A percentile compares a stretch with the other conserved stretches of the same genome.
Conservation (phyloP, 2,888 invertebrate species). For the Drosophila kuntzei region DNA sequence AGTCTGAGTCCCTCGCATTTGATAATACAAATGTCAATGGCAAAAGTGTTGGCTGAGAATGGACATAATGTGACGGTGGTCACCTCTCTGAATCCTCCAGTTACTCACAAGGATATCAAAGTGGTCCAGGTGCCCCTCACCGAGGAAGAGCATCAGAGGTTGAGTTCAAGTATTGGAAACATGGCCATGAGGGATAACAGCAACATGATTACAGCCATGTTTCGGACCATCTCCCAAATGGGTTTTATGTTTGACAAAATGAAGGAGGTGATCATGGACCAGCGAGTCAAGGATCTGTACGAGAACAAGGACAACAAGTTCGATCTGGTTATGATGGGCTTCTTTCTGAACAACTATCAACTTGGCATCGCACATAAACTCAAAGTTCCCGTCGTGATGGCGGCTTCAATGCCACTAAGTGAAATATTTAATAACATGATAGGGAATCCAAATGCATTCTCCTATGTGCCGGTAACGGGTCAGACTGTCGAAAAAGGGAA, state of each 20-base stretch:
- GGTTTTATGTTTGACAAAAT: slow-evolving; percentile 60
- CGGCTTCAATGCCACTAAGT: slow-evolving; percentile 56
- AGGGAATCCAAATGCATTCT: slow-evolving; percentile 71
- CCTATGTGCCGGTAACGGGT: slow-evolving; percentile 67
- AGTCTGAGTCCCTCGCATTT: slow-evolving; percentile 81
- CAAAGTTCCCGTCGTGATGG: slow-evolving; percentile 75
- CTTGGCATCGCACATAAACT: slow-evolving; percentile 77
- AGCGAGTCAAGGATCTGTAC: slow-evolving; percentile 70
- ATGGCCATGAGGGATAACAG: slow-evolving; percentile 62
- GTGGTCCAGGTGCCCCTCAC: slow-evolving; percentile 61
- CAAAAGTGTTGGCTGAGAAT: slow-evolving; percentile 72
- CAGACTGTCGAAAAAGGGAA: slow-evolving; percentile 38
- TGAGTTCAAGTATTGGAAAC: slow-evolving; percentile 41
- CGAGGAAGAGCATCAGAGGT: slow-evolving; percentile 38
- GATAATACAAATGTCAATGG: slow-evolving; percentile 80
- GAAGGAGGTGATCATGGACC: slow-evolving; percentile 54
- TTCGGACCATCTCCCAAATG: slow-evolving; percentile 38
- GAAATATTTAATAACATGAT: slow-evolving; percentile 54
- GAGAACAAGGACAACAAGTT: slow-evolving; percentile 71
- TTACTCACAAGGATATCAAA: slow-evolving; percentile 64
- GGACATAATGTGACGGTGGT: slow-evolving; percentile 84
- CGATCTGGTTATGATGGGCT: slow-evolving; percentile 82
- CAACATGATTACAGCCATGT: slow-evolving; percentile 35
- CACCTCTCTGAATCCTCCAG: slow-evolving; percentile 63
- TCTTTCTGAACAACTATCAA: slow-evolving; percentile 79